Evolutionary conservation across 2,113 vertebrate genomes (phyloP), one percentile per base, ranked within the genome.

Genomic region (Boleophthalmus pectinirostris): DNA sequence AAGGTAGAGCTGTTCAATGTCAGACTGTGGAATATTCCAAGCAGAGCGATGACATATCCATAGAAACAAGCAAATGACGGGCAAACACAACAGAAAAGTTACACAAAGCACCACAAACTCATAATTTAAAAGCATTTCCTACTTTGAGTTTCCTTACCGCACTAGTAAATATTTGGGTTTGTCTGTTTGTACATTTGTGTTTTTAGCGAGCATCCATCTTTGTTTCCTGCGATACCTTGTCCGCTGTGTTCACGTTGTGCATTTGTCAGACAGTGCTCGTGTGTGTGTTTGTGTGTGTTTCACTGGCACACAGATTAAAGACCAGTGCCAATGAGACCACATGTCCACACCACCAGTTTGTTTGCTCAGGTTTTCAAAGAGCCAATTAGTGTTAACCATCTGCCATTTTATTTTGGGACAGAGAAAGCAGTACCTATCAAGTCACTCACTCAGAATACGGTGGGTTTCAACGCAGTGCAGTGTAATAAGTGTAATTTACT

Each of bases 351-450:
- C 33, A 38, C 33, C 61, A 21, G 33, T 64, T 64, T 64, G n/a
- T 64, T 64, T 64, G 33, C 61, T 64, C 61, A 64, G 15, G 15
- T 43, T 64, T 38, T 64, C 61, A 64, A 38, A 43, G 33, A 13
- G 29, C 61, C 61, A 64, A 64, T 64, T 64, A 64, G 61, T 38
- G 33, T 64, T 43, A 64, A 64, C 61, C 61, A 64, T 64, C 61
- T 64, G 61, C 61, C 33, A 64, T 64, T 64, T 64, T 64, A 64
- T 64, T 64, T 38, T 64, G 33, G 61, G 61, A 64, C 18, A 21
- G 33, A 43, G 7, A 64, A 9, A 64, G 33, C 33, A n/a, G 61
- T 10, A 64, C 61, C 33, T 64, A 18, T 43, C 16, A 38, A 64
- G 33, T 64, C 61, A 64, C 33, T 64, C 10, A 43, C 9, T 64